phyloP scores from a whole-genome alignment of 2,113 vertebrate genomes.

The Panthera uncia region DNA sequence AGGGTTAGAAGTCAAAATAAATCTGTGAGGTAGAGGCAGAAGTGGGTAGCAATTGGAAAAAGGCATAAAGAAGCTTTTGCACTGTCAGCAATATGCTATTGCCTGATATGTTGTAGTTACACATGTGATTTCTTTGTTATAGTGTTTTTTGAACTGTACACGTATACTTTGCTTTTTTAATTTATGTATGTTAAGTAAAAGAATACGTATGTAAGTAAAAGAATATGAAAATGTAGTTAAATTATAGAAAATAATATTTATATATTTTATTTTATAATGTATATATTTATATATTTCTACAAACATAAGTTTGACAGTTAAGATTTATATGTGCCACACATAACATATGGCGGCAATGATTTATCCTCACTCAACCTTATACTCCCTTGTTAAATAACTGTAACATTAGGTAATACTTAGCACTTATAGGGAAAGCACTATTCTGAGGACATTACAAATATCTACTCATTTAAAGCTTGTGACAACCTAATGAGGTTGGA shows the following conservation, averaged over 20 bases:
- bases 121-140: background rate
- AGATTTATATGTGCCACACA: background rate
- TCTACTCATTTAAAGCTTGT: background rate
- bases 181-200: background rate
- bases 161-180: background rate
- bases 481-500: background rate
- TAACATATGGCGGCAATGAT: background rate
- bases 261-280: background rate
- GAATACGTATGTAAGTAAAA: background rate
- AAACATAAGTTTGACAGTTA: background rate
- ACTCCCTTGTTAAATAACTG: background rate
- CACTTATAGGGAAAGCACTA: background rate
- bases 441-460: background rate
- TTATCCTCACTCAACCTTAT: background rate
- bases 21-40: background rate
- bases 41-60: background rate
- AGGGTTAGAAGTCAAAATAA: background rate
- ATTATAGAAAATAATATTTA: background rate
- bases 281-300: background rate
- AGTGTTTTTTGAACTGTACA: background rate
- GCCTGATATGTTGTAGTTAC: background rate
- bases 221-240: background rate
- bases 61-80: background rate
- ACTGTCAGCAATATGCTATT: background rate
- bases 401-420: background rate